Evolutionary conservation across 2,797 vertebrate genomes (phyloP).

Genomic region (Ctenopoma multispine): DNA sequence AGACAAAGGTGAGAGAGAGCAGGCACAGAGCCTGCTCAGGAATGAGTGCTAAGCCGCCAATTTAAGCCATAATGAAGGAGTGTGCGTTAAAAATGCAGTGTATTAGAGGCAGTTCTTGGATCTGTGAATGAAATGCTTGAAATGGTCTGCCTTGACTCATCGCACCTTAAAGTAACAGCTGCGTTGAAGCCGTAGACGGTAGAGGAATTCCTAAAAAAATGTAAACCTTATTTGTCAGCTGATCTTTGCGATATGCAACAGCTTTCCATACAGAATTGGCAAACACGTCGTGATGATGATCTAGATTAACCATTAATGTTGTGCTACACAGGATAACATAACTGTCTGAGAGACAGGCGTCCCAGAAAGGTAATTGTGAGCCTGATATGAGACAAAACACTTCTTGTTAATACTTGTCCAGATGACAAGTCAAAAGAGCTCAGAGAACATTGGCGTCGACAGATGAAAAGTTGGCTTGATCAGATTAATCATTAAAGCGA

Average conservation of each 20-base stretch:
- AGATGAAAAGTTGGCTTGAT: slow-evolving; percentile 84
- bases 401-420: slow-evolving; percentile 83
- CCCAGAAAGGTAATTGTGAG: slow-evolving; percentile 59
- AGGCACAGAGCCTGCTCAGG: slow-evolving; percentile 42
- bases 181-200: slow-evolving; percentile 12
- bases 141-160: slow-evolving; percentile 37
- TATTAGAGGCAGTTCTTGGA: slow-evolving; percentile 57
- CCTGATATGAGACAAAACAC: slow-evolving; percentile 80
- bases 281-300: slow-evolving; percentile 19
- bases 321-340: slow-evolving; percentile 14
- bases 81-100: slow-evolving; percentile 46
- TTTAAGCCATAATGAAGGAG: slow-evolving; percentile 66
- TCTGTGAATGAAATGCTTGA: slow-evolving; percentile 39
- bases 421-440: slow-evolving; percentile 72
- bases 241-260: slow-evolving; percentile 1
- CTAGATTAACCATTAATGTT: slow-evolving; percentile 39
- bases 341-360: slow-evolving; percentile 51
- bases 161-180: slow-evolving; percentile 38
- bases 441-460: slow-evolving; percentile 66
- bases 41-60: slow-evolving; percentile 60
- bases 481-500: slow-evolving; percentile 87
- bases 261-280: background rate
- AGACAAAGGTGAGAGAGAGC: slow-evolving; percentile 52
- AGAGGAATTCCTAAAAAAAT: slow-evolving; percentile 35
- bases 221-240: slow-evolving; percentile 17